phyloP scores from a whole-genome alignment of 2,888 invertebrate species.

The Ischnura elegans region DNA sequence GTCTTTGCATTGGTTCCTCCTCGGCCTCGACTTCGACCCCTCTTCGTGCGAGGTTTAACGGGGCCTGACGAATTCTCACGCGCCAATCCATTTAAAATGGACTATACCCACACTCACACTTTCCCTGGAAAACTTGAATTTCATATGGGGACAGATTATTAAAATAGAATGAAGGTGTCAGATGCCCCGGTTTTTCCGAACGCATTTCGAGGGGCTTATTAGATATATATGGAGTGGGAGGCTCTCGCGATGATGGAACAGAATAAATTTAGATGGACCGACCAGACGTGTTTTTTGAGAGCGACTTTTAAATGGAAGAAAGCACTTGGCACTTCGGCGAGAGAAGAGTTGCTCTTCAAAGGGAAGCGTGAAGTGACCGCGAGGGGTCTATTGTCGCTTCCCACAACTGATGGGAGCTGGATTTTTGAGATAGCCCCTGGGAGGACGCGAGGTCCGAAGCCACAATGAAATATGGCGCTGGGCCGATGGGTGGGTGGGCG shows the following conservation, averaged over 20 bases:
- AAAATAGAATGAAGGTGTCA: no score
- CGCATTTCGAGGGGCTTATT: neutral
- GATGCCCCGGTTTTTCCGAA: neutral
- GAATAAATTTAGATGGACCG: neutral
- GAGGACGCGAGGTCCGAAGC: constrained; percentile 38
- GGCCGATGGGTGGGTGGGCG: neutral
- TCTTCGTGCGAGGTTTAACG: no score
- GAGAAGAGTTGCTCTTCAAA: neutral
- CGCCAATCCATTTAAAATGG: no score
- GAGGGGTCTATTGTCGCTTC: constrained; percentile 11
- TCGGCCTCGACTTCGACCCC: no score
- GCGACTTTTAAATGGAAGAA: neutral
- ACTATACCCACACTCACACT: no score
- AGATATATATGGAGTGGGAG: neutral
- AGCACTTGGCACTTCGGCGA: neutral
- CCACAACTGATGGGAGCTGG: constrained; percentile 36
- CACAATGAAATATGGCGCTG: constrained; percentile 47
- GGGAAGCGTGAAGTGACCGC: neutral
- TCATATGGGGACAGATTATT: no score
- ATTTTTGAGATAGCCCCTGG: neutral
- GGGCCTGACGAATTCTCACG: no score
- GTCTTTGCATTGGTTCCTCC: no score
- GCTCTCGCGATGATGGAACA: neutral
- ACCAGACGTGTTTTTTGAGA: neutral
- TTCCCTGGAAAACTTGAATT: no score